Evolutionary conservation across 2,888 invertebrate species (phyloP).

Genomic region (Euspilapteryx auroguttella): DNA sequence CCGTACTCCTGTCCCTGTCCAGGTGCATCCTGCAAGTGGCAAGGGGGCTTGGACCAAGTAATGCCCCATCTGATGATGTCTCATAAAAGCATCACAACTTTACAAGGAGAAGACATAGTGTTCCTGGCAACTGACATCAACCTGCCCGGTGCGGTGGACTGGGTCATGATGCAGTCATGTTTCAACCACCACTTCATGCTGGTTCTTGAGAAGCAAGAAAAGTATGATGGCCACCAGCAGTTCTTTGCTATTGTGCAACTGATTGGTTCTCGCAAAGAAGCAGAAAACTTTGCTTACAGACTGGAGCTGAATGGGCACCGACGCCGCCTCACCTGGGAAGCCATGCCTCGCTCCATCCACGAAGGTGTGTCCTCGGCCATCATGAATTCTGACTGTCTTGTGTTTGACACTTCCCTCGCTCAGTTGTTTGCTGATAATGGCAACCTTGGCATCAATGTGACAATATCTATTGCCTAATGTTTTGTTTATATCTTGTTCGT

Average conservation of each 20-base stretch:
- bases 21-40: slow-evolving; percentile 99
- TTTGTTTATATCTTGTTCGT: slow-evolving; percentile 7
- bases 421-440: slow-evolving; percentile 99
- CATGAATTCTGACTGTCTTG: slow-evolving; percentile 96
- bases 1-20: slow-evolving; percentile 99
- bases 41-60: slow-evolving; percentile 95
- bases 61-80: slow-evolving; percentile 98
- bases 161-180: slow-evolving; percentile 99
- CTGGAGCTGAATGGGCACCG: slow-evolving; percentile 95
- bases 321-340: slow-evolving; percentile 97
- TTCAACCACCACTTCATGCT: slow-evolving; percentile 99
- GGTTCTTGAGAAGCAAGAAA: slow-evolving; percentile 97
- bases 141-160: slow-evolving; percentile 97
- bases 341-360: slow-evolving; percentile 97
- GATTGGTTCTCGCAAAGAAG: slow-evolving; percentile 98
- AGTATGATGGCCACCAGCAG: slow-evolving; percentile 94
- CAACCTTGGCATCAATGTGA: slow-evolving; percentile 98
- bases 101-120: slow-evolving; percentile 99
- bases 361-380: slow-evolving; percentile 98
- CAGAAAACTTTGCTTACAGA: slow-evolving; percentile 98
- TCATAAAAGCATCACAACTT: slow-evolving; percentile 97
- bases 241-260: slow-evolving; percentile 99
- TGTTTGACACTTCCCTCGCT: slow-evolving; percentile 97
- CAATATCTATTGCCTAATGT: slow-evolving; percentile 87
- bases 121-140: slow-evolving; percentile 99